These are phyloP conservation scores for Ascidia mentula DNA, from an alignment of 23 tunicate genomes.

Conservation along the genomic window DNA sequence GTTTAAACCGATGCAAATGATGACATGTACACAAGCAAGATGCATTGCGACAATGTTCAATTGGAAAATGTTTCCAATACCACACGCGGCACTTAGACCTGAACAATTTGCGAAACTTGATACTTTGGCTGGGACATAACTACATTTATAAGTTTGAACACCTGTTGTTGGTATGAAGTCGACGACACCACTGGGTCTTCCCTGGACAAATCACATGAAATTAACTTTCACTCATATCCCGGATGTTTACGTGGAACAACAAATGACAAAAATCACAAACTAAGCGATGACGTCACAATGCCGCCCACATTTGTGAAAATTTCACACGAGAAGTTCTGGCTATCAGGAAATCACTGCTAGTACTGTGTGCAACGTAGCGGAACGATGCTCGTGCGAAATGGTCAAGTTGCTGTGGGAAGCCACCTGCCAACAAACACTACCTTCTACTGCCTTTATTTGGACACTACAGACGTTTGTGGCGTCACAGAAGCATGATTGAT, in stretches of 20 bases:
- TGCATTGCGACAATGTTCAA: too few relatives aligned
- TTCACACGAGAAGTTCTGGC: not conserved
- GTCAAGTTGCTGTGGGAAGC: constrained; percentile 5
- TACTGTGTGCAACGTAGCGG: not conserved
- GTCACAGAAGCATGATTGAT: constrained; percentile 1
- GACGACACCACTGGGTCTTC: too few relatives aligned
- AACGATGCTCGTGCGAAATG: not conserved
- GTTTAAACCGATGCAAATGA: too few relatives aligned
- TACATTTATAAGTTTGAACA: too few relatives aligned
- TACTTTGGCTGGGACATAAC: too few relatives aligned
- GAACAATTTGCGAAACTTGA: too few relatives aligned
- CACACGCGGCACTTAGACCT: too few relatives aligned
- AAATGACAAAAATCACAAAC: not conserved
- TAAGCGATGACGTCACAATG: not conserved
- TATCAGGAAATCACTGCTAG: constrained; percentile 1
- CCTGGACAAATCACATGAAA: too few relatives aligned
- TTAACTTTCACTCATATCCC: too few relatives aligned
- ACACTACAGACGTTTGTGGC: not conserved
- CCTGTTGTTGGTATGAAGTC: too few relatives aligned
- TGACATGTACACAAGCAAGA: too few relatives aligned
- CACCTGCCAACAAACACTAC: not conserved
- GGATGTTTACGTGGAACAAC: not conserved
- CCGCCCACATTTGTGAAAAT: not conserved
- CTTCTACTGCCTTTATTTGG: not conserved
- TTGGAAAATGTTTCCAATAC: too few relatives aligned